phyloP scores from a whole-genome alignment of 2,888 invertebrate genomes.

The Perdita meconis region DNA sequence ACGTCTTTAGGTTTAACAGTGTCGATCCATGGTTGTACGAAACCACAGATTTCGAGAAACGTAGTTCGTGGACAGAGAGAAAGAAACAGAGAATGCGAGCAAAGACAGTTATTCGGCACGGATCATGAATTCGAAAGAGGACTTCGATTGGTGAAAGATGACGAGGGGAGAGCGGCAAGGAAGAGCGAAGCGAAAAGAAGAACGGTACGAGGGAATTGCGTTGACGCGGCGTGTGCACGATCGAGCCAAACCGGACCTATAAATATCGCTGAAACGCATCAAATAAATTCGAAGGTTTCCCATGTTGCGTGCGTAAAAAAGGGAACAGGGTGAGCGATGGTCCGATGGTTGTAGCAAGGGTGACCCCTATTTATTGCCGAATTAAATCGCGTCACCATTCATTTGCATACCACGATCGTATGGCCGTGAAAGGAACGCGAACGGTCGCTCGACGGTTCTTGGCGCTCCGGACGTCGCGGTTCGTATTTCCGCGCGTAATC shows the following conservation, averaged over 20 bases:
- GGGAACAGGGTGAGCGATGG: constrained; percentile 80
- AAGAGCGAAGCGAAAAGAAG: neutral
- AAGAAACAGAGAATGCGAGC: too few relatives aligned
- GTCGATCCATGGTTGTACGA: neutral
- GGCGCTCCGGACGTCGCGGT: constrained; percentile 37
- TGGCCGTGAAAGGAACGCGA: constrained; percentile 64
- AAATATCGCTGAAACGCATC: constrained; percentile 83
- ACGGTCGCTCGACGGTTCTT: constrained; percentile 45
- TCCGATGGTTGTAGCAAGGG: constrained; percentile 80
- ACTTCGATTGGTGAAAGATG: neutral
- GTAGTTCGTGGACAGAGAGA: too few relatives aligned
- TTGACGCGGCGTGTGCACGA: constrained; percentile 72
- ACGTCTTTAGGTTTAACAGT: neutral
- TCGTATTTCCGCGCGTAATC: constrained; percentile 55
- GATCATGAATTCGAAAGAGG: neutral
- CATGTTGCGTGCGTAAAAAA: constrained; percentile 81
- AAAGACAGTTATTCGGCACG: neutral
- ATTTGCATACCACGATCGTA: constrained; percentile 80
- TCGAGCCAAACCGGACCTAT: constrained; percentile 82
- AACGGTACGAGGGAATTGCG: too few relatives aligned
- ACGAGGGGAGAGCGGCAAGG: constrained; percentile 33
- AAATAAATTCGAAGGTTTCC: constrained; percentile 84
- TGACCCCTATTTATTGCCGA: constrained; percentile 84
- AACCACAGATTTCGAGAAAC: too few relatives aligned
- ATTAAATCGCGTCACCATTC: constrained; percentile 84